A percentile compares a stretch with the other conserved stretches of the same genome.
These are phyloP conservation scores for Toxostoma redivivum DNA, from an alignment of 2,113 vertebrate genomes.

Conservation along the genomic window DNA sequence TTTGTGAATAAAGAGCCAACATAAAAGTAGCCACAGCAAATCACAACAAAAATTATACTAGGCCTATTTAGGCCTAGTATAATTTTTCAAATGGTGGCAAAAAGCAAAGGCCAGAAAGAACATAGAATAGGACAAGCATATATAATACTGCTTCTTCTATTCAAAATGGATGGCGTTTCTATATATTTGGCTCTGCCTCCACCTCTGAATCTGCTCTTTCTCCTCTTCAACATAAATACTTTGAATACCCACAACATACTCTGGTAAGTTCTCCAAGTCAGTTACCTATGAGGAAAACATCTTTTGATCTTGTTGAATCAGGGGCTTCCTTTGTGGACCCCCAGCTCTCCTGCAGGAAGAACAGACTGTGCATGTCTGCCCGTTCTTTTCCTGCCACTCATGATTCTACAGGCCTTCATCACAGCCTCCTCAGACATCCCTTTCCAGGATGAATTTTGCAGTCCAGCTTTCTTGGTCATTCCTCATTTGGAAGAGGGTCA, in stretches of 20 bases:
- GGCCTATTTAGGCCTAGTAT: not conserved
- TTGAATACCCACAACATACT: not conserved
- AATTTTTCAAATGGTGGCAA: not conserved
- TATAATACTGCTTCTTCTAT: not conserved
- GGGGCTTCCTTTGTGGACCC: not conserved
- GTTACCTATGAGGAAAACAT: not conserved
- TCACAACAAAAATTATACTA: too few species aligned
- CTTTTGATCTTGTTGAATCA: not conserved
- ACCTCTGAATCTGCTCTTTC: not conserved
- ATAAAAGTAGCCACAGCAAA: not conserved
- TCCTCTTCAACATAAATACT: not conserved
- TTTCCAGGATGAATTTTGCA: not conserved
- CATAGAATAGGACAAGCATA: not conserved
- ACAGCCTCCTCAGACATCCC: not conserved
- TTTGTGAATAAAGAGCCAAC: not conserved
- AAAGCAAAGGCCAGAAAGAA: not conserved
- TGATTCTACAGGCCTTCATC: not conserved
- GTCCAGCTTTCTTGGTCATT: not conserved
- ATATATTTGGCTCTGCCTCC: fast-evolving
- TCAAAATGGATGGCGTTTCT: not conserved
- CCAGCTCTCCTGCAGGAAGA: not conserved
- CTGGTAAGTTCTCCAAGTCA: not conserved
- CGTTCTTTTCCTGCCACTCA: not conserved
- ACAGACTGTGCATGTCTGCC: not conserved
- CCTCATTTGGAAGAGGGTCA: not conserved